Percentiles rank a stretch among this genome's conserved stretches.
These are phyloP conservation scores for Cetonia aurata DNA, from an alignment of 2,888 invertebrate genomes.

Conservation along the genomic window DNA sequence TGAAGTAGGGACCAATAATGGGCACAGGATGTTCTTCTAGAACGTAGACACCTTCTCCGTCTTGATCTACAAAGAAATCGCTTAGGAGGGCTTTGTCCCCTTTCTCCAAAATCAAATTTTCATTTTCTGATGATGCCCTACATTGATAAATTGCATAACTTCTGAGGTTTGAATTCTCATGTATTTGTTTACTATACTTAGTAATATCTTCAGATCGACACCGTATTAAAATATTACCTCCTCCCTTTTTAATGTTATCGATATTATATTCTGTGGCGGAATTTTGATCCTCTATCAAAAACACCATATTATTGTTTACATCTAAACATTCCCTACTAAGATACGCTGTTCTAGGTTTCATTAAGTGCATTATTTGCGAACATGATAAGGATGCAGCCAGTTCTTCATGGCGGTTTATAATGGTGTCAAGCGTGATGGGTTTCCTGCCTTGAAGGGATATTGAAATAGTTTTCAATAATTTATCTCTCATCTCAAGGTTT, in stretches of 20 bases:
- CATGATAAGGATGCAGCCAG: neutral
- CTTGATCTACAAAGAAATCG: conserved; percentile 2
- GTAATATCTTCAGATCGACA: neutral
- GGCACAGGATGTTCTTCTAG: neutral
- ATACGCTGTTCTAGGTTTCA: conserved; percentile 2
- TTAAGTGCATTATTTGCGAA: neutral
- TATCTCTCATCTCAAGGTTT: neutral
- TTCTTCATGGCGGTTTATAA: neutral
- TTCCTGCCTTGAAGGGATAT: conserved; percentile 11
- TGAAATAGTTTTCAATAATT: neutral
- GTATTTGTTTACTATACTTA: neutral
- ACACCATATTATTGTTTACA: neutral
- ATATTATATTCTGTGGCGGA: neutral
- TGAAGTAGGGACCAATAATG: neutral
- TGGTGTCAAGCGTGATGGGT: neutral
- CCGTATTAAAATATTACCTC: conserved; percentile 3
- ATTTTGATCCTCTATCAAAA: neutral
- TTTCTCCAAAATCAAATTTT: neutral
- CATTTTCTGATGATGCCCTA: neutral
- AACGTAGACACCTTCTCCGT: conserved; percentile 6
- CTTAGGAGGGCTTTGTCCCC: neutral
- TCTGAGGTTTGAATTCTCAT: neutral
- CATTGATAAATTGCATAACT: neutral
- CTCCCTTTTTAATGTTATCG: neutral
- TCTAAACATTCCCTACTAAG: conserved; percentile 2